Percentiles rank a stretch among this genome's conserved stretches.
phyloP scores from a whole-genome alignment of 2,113 vertebrate species.

The Bolborhynchus lineola region DNA sequence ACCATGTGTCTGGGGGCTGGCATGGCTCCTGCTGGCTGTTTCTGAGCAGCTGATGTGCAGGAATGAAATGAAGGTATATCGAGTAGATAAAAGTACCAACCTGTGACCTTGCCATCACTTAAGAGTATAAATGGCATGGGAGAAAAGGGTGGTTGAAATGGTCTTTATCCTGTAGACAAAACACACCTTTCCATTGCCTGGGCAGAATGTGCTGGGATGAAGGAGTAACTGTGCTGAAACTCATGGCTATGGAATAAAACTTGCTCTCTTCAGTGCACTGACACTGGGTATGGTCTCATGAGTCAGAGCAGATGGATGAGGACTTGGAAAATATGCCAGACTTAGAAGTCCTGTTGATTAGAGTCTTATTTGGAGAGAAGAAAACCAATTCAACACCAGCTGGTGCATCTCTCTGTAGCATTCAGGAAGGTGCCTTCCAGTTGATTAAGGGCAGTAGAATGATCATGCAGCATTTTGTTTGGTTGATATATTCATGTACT shows the following conservation, averaged over 20 bases:
- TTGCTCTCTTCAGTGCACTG: background rate
- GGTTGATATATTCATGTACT: background rate
- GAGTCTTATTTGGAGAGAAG: background rate
- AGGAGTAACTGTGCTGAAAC: background rate
- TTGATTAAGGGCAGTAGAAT: slow-evolving; percentile 8
- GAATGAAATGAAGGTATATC: background rate
- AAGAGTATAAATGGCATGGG: background rate
- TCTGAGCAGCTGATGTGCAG: background rate
- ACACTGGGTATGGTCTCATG: background rate
- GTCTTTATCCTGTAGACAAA: background rate
- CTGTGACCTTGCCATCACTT: background rate
- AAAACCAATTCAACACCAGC: background rate
- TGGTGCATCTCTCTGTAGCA: background rate
- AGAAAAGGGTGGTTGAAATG: background rate
- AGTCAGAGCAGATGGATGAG: background rate
- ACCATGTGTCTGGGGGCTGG: background rate
- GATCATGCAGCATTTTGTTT: background rate
- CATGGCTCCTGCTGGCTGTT: background rate
- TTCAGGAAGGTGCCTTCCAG: background rate
- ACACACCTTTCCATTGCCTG: background rate
- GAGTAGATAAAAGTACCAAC: background rate
- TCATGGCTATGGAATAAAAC: background rate
- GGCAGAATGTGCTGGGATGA: background rate
- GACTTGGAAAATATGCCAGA: background rate
- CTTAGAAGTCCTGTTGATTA: slow-evolving; percentile 6